Evolutionary conservation across 2,113 vertebrate species (phyloP).

Genomic region (Cephalopholis sonnerati): DNA sequence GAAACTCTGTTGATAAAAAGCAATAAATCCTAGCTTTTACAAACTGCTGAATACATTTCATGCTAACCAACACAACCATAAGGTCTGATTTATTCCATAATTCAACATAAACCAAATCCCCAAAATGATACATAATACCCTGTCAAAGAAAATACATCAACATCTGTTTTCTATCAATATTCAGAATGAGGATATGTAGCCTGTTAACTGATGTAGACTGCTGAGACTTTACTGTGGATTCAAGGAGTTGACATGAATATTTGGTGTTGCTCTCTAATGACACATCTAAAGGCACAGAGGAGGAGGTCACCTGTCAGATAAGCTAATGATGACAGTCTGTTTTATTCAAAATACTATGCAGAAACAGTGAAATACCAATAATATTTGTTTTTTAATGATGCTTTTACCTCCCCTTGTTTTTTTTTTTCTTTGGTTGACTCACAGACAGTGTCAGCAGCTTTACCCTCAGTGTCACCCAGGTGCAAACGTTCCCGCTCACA

Average conservation of each 20-base stretch:
- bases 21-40: not conserved
- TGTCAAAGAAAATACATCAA: conserved; percentile 37
- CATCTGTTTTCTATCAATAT: conserved; percentile 73
- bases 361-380: not conserved
- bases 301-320: conserved; percentile 47
- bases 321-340: conserved; percentile 22
- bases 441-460: not conserved
- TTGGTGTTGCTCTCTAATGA: conserved; percentile 46
- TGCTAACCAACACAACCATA: not conserved
- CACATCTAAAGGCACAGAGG: conserved; percentile 26
- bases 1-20: not conserved
- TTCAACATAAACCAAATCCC: conserved; percentile 25
- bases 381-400: not conserved
- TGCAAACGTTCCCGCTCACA: not conserved
- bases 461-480: not conserved
- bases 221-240: conserved; percentile 6
- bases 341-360: not conserved
- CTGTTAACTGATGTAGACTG: conserved; percentile 42
- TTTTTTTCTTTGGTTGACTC: too few species aligned
- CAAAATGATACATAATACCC: conserved; percentile 43
- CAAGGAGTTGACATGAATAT: conserved; percentile 37
- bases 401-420: too few species aligned
- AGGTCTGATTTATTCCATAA: conserved; percentile 35
- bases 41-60: conserved; percentile 18
- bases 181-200: conserved; percentile 48